Evolutionary conservation across 2,113 vertebrate genomes (phyloP), one percentile per base, ranked within the genome.

Genomic region (Neogale vison): DNA sequence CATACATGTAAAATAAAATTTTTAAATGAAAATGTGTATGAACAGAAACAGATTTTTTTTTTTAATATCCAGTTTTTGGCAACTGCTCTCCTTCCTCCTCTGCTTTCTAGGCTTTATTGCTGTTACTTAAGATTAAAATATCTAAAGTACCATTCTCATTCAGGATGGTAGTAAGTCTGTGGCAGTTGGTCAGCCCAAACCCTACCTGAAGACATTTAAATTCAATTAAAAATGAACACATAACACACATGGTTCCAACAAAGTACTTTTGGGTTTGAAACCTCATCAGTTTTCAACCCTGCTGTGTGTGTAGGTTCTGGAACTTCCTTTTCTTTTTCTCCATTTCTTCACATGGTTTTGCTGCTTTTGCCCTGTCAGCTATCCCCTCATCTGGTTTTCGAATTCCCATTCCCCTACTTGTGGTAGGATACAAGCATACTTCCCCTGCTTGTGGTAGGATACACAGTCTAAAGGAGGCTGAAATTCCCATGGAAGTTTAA

Each of bases 121-220:
- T 55, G 45, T 36, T 94, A 39, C 76, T 91, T 55, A 88, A 69
- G 24, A 86, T 85, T 57, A 63, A 89, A 65, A 79, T n/a, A 29
- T 71, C 47, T 90, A 10, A 93, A 88, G 29, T 31, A 5, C 59
- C n/a, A 31, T 63, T 17, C 20, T 94, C 18, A 55, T 29, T 82
- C 47, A 95, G 50, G 57, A 52, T 93, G 79, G 21, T 89, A 31
- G 26, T 90, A 50, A 96, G 24, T 34, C 71, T 94, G 6, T 95
- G 92, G 24, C 17, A 50, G 82, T 81, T 92, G 61, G 20, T 72
- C 7, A 93, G 21, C 20, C 24, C 52, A 71, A 79, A 92, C 5
- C 39, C 84, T 17, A 18, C 69, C 24, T 12, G 52, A 55, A 94
- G 65, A 36, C 31, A 20, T 81, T 88, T 74, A 57, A 69, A 85